phyloP scores from a whole-genome alignment of 2,797 vertebrate species.

The Capromys pilorides region DNA sequence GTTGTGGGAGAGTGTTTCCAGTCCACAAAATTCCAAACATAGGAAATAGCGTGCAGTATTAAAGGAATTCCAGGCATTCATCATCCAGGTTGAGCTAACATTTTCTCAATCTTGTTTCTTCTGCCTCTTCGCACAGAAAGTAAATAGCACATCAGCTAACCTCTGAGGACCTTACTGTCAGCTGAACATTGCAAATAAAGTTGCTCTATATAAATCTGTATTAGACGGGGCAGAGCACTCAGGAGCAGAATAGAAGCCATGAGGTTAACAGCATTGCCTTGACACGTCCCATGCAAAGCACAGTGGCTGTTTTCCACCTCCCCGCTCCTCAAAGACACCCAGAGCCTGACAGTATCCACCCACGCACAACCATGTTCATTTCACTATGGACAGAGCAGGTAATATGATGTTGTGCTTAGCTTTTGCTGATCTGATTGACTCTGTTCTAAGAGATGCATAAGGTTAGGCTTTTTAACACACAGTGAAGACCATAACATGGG shows the following conservation, averaged over 20 bases:
- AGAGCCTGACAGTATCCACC: neutral
- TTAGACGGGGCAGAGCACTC: neutral
- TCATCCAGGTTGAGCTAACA: neutral
- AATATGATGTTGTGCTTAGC: neutral
- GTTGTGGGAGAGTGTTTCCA: neutral
- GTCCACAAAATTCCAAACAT: neutral
- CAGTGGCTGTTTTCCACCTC: neutral
- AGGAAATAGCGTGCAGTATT: neutral
- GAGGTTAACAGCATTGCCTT: neutral
- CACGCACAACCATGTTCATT: neutral
- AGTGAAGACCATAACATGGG: neutral
- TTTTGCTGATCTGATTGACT: neutral
- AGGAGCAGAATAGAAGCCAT: neutral
- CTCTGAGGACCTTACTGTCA: neutral
- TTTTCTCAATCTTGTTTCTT: neutral
- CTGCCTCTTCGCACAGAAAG: neutral
- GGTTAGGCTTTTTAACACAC: neutral
- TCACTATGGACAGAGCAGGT: neutral
- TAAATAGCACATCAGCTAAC: neutral
- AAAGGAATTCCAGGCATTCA: neutral
- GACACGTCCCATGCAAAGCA: neutral
- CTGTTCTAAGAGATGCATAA: constrained; percentile 19
- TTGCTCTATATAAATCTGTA: neutral
- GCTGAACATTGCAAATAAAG: neutral
- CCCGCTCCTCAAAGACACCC: neutral